Evolutionary conservation across 2,888 invertebrate species (phyloP).

Genomic region (Athalia cordata): DNA sequence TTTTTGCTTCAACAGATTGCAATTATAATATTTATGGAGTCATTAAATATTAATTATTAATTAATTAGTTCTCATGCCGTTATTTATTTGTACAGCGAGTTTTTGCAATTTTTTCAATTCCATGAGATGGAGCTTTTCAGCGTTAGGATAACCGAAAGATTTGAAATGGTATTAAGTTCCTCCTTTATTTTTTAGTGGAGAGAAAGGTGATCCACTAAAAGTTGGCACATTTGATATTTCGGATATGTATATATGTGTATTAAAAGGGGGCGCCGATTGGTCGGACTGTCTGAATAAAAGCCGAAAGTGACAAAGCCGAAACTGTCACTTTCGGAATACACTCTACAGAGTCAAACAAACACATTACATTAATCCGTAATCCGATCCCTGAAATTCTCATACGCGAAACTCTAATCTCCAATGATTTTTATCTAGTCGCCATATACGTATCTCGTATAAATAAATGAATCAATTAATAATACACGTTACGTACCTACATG

Average conservation of each 20-base stretch:
- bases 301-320: constrained; percentile 26
- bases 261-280: constrained; percentile 21
- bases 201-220: not conserved
- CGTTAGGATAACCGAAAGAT: too few species aligned
- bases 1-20: too few species aligned
- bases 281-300: constrained; percentile 11
- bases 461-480: constrained; percentile 17
- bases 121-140: too few species aligned
- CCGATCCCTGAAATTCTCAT: constrained; percentile 12
- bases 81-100: too few species aligned
- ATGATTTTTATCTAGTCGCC: not conserved
- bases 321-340: constrained; percentile 39
- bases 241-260: not conserved
- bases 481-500: too few species aligned
- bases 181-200: not conserved
- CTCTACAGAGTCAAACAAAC: not conserved
- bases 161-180: too few species aligned
- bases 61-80: too few species aligned
- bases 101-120: too few species aligned
- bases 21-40: too few species aligned
- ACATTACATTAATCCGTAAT: constrained; percentile 3
- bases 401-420: not conserved
- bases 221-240: constrained; percentile 30
- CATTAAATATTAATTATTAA: too few species aligned
- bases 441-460: not conserved